These are phyloP conservation scores for Stomorhina lunata DNA, from an alignment of 2,888 invertebrate species.

Conservation along the genomic window DNA sequence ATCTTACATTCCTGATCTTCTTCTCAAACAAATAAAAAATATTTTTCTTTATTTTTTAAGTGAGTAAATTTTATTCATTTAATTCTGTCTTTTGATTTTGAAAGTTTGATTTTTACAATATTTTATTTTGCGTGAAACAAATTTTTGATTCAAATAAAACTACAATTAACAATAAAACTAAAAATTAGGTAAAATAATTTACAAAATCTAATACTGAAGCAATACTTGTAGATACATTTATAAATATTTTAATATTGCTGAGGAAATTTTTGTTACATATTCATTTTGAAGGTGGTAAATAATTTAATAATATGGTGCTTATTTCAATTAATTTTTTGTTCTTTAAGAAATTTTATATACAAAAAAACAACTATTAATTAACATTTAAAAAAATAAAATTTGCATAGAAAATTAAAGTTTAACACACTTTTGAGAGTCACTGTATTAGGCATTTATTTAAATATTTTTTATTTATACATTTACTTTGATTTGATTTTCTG, in stretches of 20 bases:
- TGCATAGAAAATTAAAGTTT: too few relatives aligned
- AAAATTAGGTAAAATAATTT: background rate
- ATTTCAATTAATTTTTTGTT: slow-evolving; percentile 14
- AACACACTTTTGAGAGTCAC: background rate
- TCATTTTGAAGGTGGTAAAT: slow-evolving; percentile 10
- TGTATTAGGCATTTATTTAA: background rate
- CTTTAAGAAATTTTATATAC: background rate
- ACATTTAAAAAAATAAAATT: too few relatives aligned
- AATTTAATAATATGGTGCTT: slow-evolving; percentile 43
- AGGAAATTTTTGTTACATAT: background rate
- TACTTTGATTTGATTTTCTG: background rate
- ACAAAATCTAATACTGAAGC: slow-evolving; percentile 30
- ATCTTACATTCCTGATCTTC: too few relatives aligned
- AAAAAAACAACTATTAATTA: too few relatives aligned
- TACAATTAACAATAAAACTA: slow-evolving; percentile 17
- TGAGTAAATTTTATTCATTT: slow-evolving; percentile 28
- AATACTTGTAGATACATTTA: too few relatives aligned
- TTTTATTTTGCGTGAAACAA: slow-evolving; percentile 9
- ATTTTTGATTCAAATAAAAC: slow-evolving; percentile 15
- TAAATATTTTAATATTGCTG: slow-evolving; percentile 19
- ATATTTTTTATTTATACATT: background rate
- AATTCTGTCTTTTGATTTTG: slow-evolving; percentile 44
- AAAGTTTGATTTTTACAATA: slow-evolving; percentile 28
- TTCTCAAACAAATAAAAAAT: background rate
- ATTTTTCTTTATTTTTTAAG: background rate